phyloP scores from a whole-genome alignment of 2,888 invertebrate species.

The Ptychoptera albimana region DNA sequence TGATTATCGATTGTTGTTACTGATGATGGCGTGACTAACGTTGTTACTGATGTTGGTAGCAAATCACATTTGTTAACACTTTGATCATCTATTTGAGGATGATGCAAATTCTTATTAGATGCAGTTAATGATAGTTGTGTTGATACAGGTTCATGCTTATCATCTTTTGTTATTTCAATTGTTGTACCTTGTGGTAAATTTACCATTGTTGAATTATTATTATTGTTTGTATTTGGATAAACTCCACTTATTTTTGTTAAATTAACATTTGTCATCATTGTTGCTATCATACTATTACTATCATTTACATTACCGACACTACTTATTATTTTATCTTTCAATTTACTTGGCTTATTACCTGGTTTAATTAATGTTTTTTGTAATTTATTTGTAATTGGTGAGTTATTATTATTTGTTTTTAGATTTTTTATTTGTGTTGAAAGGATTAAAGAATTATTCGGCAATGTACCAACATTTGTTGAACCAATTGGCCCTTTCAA shows the following conservation, averaged over 20 bases:
- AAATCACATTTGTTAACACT: slow-evolving; percentile 13
- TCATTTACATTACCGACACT: slow-evolving; percentile 1
- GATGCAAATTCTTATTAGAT: background rate
- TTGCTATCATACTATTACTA: background rate
- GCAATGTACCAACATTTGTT: slow-evolving; percentile 51
- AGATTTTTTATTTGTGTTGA: slow-evolving; percentile 13
- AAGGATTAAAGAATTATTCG: slow-evolving; percentile 16
- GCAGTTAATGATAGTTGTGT: background rate
- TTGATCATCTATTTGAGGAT: background rate
- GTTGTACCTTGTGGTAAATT: slow-evolving; percentile 30
- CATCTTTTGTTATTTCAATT: slow-evolving; percentile 32
- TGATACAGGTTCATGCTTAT: slow-evolving; percentile 38
- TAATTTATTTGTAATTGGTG: slow-evolving; percentile 1
- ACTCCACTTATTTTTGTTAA: too few relatives aligned
- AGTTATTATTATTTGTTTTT: slow-evolving; percentile 11
- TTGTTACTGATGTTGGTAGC: slow-evolving; percentile 8
- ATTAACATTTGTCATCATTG: background rate
- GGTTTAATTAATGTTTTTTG: slow-evolving; percentile 5
- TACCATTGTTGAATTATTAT: slow-evolving; percentile 3
- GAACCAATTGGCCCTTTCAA: slow-evolving; percentile 35
- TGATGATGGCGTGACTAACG: background rate
- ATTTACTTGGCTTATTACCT: slow-evolving; percentile 3
- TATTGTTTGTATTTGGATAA: slow-evolving; percentile 5
- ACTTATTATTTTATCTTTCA: slow-evolving; percentile 1
- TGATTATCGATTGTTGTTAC: background rate